Evolutionary conservation across 92 coral and sea anemone species (phyloP), one percentile per base, ranked within the genome.

Genomic region (Paragorgia papillata): DNA sequence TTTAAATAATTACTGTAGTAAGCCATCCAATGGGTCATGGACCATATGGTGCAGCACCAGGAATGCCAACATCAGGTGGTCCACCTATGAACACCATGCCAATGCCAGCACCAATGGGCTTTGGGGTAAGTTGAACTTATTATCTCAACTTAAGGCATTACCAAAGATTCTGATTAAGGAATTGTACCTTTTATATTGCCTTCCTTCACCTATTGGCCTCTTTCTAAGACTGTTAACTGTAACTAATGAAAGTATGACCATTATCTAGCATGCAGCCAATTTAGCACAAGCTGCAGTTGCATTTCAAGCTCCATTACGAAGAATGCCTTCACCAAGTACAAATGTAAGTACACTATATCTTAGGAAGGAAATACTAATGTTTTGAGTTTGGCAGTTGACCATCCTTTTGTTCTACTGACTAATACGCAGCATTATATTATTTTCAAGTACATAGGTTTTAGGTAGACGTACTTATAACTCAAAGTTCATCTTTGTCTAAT

Each of bases 241-340:
- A 4, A 14, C 21, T 30, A 14, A 34, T 27, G 0, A 34, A 26
- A 19, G 46, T 0, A 46, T 46, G 28, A 37, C 4, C 43, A 37
- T 37, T 37, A n/a, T 26, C 25, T 49, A 68, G 75, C 58, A 59
- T 44, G 75, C 75, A 10, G 75, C 75, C 5, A 68, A 49, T 48
- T 20, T 68, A 15, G 75, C 75, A 0, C 75, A 68, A 25, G 75
- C 75, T 27, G 75, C 75, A 22, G 59, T 57, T 0, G 58, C 75
- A 25, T 68, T 68, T 29, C 75, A 68, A 49, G 75, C 75, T 27
- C 75, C 75, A 1, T 13, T 30, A 17, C 27, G 59, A 18, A 25
- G 58, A 4, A 68, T 68, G 75, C 75, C 75, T 9, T 26, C 39
- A 46, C 58, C 54, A 26, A 68, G 41, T 44, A 14, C 12, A 22